Percentiles rank a stretch among this genome's conserved stretches.
phyloP scores from a whole-genome alignment of 2,888 invertebrate species.

The Aphidoletes aphidimyza region DNA sequence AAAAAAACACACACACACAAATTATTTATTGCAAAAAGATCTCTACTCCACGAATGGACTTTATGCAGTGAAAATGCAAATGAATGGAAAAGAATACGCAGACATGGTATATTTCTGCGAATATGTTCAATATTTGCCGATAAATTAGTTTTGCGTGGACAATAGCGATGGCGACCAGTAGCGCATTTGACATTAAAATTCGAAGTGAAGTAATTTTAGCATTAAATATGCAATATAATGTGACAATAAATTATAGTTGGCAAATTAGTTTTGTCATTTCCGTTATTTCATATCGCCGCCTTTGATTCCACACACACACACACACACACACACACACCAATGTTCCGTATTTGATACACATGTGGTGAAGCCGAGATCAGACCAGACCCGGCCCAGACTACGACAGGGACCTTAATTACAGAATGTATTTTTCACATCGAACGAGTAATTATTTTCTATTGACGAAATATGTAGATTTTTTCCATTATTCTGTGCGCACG shows the following conservation, averaged over 20 bases:
- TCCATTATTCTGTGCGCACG: slow-evolving; percentile 30
- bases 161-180: slow-evolving; percentile 9
- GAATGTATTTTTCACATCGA: background rate
- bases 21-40: slow-evolving; percentile 38
- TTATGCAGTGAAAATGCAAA: background rate
- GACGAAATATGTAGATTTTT: slow-evolving; percentile 48
- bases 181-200: slow-evolving; percentile 33
- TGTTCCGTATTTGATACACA: no score
- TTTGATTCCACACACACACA: background rate
- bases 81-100: background rate
- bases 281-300: background rate
- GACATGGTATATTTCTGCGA: slow-evolving; percentile 5
- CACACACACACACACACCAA: no score
- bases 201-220: slow-evolving; percentile 19
- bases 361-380: no score
- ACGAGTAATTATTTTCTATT: slow-evolving; percentile 36
- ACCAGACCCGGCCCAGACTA: background rate
- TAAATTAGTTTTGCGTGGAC: slow-evolving; percentile 28
- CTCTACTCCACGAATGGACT: background rate
- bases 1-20: background rate
- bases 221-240: slow-evolving; percentile 39
- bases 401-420: slow-evolving; percentile 49
- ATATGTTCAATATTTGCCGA: slow-evolving; percentile 9
- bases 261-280: slow-evolving; percentile 44
- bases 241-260: slow-evolving; percentile 44